Evolutionary conservation across 2,113 vertebrate genomes (phyloP), one percentile per base, ranked within the genome.

Genomic region (Monarcha castaneiventris): DNA sequence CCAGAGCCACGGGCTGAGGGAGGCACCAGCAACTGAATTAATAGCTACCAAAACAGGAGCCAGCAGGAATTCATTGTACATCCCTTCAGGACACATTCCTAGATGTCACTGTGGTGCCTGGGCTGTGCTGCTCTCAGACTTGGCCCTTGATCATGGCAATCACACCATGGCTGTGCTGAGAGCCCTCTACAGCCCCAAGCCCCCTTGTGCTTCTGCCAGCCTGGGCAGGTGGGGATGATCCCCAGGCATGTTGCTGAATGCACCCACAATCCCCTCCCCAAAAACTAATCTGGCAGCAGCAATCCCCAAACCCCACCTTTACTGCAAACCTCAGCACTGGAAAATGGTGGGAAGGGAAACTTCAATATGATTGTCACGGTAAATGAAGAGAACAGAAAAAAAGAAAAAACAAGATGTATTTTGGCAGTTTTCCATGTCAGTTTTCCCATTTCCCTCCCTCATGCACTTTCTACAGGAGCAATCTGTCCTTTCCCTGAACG

Each of bases 401-500:
- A 41, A 25, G 37, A 16, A 62, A 69, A 75, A 61, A 29, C 33
- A 33, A 90, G 33, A 46, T 61, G 35, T 15, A 46, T 71, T 79
- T 76, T 77, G 82, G 81, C 79, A 15, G 27, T n/a, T 90, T 89
- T 90, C 85, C 89, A 37, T 16, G 20, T 56, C 82, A 51, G 26
- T 75, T 96, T 95, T 64, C 78, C 66, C 74, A 39, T 91, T 91
- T 72, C 59, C 41, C 67, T 87, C 44, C 84, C 83, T 79, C 19
- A 1, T 74, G 55, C 87, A 64, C 91, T 95, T 78, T 79, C 86
- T 90, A 61, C 87, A 78, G 80, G 62, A 64, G 86, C 88, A 93
- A 89, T 93, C 89, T 94, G 84, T 87, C 90, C 87, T 91, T 91
- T 94, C 71, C 82, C 76, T 49, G 6, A 89, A 93, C 25, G 23